Evolutionary conservation across 2,113 vertebrate genomes (phyloP).

Genomic region (Triplophysa siluroides): DNA sequence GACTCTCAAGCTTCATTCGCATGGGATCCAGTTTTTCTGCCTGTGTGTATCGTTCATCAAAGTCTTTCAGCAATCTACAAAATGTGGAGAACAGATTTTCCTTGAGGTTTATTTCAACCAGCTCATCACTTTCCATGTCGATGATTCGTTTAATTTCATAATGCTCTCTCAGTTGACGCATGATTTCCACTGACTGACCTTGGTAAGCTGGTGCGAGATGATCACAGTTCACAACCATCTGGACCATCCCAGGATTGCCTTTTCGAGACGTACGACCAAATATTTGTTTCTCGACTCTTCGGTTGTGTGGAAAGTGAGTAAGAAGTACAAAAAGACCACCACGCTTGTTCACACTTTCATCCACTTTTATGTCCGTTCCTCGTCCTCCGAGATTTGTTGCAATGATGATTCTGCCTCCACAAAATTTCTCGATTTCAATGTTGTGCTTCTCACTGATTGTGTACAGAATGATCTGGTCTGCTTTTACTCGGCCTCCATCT

Average conservation of each 20-base stretch:
- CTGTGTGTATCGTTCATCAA: conserved; percentile 12
- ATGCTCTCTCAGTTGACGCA: conserved; percentile 46
- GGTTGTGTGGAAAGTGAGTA: conserved; percentile 41
- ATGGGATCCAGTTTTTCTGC: background rate
- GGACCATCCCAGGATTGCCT: conserved; percentile 50
- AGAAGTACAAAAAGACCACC: conserved; percentile 51
- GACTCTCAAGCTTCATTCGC: background rate
- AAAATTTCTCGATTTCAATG: conserved; percentile 42
- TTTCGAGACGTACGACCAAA: conserved; percentile 48
- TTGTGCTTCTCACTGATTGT: conserved; percentile 52
- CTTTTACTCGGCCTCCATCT: background rate
- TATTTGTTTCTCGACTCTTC: conserved; percentile 51
- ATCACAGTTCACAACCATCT: conserved; percentile 45
- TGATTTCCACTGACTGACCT: conserved; percentile 42
- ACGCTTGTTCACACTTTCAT: conserved; percentile 29
- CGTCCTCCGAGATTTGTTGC: conserved; percentile 51
- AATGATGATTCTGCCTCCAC: conserved; percentile 43
- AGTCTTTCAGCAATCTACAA: conserved; percentile 37
- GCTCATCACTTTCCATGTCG: conserved; percentile 43
- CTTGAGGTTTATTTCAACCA: conserved; percentile 37
- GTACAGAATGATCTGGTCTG: conserved; percentile 46
- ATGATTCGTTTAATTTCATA: conserved; percentile 33
- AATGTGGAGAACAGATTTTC: conserved; percentile 46
- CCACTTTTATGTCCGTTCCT: conserved; percentile 50
- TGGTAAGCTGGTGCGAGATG: conserved; percentile 43